Percentiles rank a stretch among this genome's conserved stretches.
Conservation (phyloP, 2,113 vertebrate genomes). For the Ivindomyrus marchei region DNA sequence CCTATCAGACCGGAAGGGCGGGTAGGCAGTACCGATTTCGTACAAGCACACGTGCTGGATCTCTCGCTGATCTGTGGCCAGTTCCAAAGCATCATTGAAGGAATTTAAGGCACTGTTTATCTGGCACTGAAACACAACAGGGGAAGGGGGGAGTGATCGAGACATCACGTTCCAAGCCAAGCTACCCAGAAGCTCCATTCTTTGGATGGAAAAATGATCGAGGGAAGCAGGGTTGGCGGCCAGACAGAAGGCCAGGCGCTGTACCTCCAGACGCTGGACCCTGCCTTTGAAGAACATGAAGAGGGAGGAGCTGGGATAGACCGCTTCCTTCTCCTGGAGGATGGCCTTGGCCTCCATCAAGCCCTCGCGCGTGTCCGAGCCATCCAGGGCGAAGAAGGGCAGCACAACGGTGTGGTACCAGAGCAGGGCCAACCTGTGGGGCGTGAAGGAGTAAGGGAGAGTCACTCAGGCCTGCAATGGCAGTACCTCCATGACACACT, state of each 20-base stretch:
- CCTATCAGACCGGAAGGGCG: neutral
- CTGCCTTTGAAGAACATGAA: constrained; percentile 99
- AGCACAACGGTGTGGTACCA: constrained; percentile 98
- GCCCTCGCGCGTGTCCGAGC: constrained; percentile 80
- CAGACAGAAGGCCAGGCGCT: neutral
- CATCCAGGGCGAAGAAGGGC: constrained; percentile 95
- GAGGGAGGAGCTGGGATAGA: constrained; percentile 95
- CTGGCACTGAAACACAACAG: constrained; percentile 71
- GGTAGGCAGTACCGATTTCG: constrained; percentile 78
- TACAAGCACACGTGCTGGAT: constrained; percentile 98
- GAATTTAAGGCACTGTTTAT: constrained; percentile 97
- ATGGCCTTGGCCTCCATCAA: constrained; percentile 92
- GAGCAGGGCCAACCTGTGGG: constrained; percentile 80
- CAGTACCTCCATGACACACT: neutral
- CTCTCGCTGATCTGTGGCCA: constrained; percentile 92
- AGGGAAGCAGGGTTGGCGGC: neutral
- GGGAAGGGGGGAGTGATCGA: neutral
- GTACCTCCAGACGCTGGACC: constrained; percentile 87
- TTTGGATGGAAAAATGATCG: neutral
- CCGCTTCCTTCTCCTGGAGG: constrained; percentile 85
- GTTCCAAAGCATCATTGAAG: constrained; percentile 92
- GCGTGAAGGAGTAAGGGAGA: neutral
- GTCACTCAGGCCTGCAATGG: neutral
- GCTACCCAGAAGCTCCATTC: neutral
- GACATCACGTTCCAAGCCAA: neutral